These are phyloP conservation scores for Orius insidiosus DNA, from an alignment of 1,140 invertebrate genomes.

Conservation along the genomic window DNA sequence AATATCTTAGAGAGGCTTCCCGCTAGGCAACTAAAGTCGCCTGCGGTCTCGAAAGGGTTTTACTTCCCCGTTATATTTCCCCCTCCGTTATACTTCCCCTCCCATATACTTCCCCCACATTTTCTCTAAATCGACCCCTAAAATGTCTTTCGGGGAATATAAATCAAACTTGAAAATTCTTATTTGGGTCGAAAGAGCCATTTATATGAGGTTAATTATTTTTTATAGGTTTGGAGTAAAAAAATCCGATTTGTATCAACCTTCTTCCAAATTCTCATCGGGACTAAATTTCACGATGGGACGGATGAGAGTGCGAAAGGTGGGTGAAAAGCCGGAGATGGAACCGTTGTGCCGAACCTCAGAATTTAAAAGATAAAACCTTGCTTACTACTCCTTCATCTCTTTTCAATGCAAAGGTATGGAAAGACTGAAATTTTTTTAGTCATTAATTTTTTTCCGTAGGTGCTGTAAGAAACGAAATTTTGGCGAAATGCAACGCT, in stretches of 20 bases:
- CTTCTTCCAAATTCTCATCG: slow-evolving; percentile 20
- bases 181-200: no score
- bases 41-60: no score
- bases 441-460: slow-evolving; percentile 5
- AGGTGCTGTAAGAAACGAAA: slow-evolving; percentile 21
- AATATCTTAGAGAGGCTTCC: no score
- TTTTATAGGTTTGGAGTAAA: slow-evolving; percentile 65
- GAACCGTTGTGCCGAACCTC: slow-evolving; percentile 77
- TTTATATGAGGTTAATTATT: neutral
- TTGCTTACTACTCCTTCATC: slow-evolving; percentile 78
- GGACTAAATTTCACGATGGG: slow-evolving; percentile 10
- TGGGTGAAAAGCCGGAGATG: slow-evolving; percentile 97
- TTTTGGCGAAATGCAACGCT: slow-evolving; percentile 84
- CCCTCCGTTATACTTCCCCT: no score
- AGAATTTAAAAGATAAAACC: slow-evolving; percentile 80
- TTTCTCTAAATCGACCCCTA: no score
- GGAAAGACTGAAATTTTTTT: neutral
- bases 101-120: no score
- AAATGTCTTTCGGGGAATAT: no score
- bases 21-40: no score
- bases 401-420: slow-evolving; percentile 69
- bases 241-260: slow-evolving; percentile 70
- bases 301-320: slow-evolving; percentile 25
- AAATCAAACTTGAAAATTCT: no score
- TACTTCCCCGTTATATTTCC: no score